These are phyloP conservation scores for Venturia canescens DNA, from an alignment of 1,140 invertebrate genomes.

Conservation along the genomic window DNA sequence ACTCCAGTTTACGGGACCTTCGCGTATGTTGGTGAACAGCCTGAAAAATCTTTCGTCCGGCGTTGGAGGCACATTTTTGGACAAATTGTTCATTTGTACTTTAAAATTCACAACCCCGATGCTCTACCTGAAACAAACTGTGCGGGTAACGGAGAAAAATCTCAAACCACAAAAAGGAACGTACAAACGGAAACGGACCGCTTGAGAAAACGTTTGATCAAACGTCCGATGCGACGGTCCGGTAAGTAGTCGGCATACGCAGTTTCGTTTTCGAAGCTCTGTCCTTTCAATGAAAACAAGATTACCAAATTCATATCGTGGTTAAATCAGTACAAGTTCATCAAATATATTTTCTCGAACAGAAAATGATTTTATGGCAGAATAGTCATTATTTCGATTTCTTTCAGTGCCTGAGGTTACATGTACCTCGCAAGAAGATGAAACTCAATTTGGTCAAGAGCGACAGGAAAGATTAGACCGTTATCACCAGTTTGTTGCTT, in stretches of 20 bases:
- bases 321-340: neutral
- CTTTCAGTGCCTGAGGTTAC: no score
- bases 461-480: no score
- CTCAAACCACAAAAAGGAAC: neutral
- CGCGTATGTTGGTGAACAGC: neutral
- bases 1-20: neutral
- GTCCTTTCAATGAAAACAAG: no score
- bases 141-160: neutral
- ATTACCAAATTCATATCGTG: neutral
- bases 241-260: neutral
- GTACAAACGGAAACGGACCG: neutral
- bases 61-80: neutral
- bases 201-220: constrained; percentile 1
- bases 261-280: neutral
- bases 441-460: no score
- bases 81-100: neutral
- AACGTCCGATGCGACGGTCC: neutral
- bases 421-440: no score
- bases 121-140: neutral
- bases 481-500: no score
- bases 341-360: no score
- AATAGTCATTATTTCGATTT: no score
- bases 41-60: neutral
- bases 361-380: no score
- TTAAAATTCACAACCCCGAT: neutral